phyloP scores from a whole-genome alignment of 2,797 vertebrate species.

The Cyclopterus lumpus region DNA sequence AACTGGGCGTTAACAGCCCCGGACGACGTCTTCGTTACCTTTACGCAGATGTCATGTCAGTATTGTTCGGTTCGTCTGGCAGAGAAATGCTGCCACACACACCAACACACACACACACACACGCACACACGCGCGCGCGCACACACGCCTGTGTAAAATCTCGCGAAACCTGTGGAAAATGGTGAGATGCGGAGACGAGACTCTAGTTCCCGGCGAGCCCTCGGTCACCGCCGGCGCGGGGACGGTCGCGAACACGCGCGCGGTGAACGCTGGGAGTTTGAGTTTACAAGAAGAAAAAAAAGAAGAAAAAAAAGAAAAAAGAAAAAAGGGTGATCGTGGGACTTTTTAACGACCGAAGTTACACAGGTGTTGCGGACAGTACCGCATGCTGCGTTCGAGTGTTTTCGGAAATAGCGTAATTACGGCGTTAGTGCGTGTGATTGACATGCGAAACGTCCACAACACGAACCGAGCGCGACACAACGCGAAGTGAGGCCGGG shows the following conservation, averaged over 20 bases:
- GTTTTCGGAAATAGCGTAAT: conserved; percentile 4
- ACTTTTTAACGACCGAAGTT: neutral
- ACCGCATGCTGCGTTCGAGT: neutral
- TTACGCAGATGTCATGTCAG: conserved; percentile 84
- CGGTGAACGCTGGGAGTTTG: conserved; percentile 54
- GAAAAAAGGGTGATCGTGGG: neutral
- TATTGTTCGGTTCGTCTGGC: conserved; percentile 72
- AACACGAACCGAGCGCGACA: neutral
- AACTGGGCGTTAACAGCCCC: neutral
- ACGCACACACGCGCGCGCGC: too few relatives aligned
- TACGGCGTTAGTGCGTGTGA: neutral
- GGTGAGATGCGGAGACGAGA: conserved; percentile 40
- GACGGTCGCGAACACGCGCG: neutral
- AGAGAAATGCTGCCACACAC: conserved; percentile 75
- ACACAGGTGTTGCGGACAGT: neutral
- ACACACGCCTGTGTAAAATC: conserved; percentile 66
- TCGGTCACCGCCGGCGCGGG: neutral
- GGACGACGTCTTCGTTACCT: conserved; percentile 74
- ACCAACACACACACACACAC: conserved; percentile 31
- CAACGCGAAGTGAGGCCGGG: conserved; percentile 3
- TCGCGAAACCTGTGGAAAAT: conserved; percentile 77
- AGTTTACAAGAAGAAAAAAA: conserved; percentile 36
- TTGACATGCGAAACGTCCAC: neutral
- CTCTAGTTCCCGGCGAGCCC: conserved; percentile 60
- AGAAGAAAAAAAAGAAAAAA: too few relatives aligned